Percentiles rank a stretch among this genome's conserved stretches.
These are phyloP conservation scores for Dendroctonus valens DNA, from an alignment of 1,140 invertebrate species.

Conservation along the genomic window DNA sequence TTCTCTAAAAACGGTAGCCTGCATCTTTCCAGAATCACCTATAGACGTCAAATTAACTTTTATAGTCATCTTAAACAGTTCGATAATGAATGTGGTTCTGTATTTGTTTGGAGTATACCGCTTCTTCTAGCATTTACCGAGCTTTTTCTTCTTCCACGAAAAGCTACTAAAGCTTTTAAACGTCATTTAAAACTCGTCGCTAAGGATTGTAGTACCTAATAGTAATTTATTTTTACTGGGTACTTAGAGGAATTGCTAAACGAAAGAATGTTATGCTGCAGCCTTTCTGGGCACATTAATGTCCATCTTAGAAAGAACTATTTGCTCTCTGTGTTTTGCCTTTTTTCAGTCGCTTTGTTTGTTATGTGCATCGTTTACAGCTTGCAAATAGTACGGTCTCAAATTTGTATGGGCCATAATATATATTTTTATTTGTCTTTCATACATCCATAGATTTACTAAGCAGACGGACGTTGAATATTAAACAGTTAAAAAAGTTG, in stretches of 20 bases:
- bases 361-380: background rate
- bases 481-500: too few relatives aligned
- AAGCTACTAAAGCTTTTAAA: slow-evolving; percentile 20
- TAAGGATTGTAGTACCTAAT: slow-evolving; percentile 28
- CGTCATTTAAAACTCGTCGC: slow-evolving; percentile 22
- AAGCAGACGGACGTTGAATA: too few relatives aligned
- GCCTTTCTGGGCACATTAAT: slow-evolving; percentile 7
- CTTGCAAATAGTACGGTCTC: too few relatives aligned
- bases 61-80: slow-evolving; percentile 24
- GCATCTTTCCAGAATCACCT: slow-evolving; percentile 14
- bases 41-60: slow-evolving; percentile 9
- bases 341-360: background rate
- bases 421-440: too few relatives aligned
- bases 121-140: background rate
- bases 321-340: slow-evolving; percentile 18
- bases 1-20: slow-evolving; percentile 2
- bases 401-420: too few relatives aligned
- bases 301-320: slow-evolving; percentile 20
- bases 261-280: slow-evolving; percentile 9
- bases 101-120: slow-evolving; percentile 10
- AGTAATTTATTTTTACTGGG: slow-evolving; percentile 29
- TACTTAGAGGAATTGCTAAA: slow-evolving; percentile 16
- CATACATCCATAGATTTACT: too few relatives aligned
- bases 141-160: slow-evolving; percentile 14
- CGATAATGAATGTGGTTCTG: slow-evolving; percentile 22